Conservation (phyloP, 2,113 vertebrate species). For the Dryoscopus gambensis region DNA sequence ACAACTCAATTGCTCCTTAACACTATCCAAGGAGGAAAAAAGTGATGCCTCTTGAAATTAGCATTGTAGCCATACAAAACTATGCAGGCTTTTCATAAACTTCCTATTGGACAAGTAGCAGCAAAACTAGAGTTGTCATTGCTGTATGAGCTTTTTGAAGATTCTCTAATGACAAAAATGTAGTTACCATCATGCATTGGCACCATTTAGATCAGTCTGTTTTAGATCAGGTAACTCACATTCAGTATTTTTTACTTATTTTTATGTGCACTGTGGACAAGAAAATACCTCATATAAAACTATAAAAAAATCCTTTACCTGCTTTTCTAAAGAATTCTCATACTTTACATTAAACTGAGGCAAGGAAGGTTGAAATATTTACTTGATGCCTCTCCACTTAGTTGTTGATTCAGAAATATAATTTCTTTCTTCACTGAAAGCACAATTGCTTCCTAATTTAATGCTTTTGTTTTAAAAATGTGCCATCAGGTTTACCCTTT, state of each 20-base stretch:
- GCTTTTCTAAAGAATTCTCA: not conserved
- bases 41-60: rapidly evolving
- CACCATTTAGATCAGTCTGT: not conserved
- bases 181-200: not conserved
- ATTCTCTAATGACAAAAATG: not conserved
- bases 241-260: not conserved
- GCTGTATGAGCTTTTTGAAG: not conserved
- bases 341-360: not conserved
- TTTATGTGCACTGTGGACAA: not conserved
- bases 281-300: not conserved
- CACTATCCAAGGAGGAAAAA: not conserved
- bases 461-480: not conserved
- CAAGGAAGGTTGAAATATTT: not conserved
- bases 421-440: not conserved
- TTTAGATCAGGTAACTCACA: not conserved
- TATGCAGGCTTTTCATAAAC: not conserved
- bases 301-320: not conserved
- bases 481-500: not conserved
- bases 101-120: not conserved
- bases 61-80: not conserved
- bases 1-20: not conserved
- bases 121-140: not conserved
- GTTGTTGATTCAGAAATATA: not conserved
- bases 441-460: not conserved
- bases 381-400: not conserved